These are phyloP conservation scores for Pantherophis vulpinus DNA, from an alignment of 2,797 vertebrate species.

Conservation along the genomic window DNA sequence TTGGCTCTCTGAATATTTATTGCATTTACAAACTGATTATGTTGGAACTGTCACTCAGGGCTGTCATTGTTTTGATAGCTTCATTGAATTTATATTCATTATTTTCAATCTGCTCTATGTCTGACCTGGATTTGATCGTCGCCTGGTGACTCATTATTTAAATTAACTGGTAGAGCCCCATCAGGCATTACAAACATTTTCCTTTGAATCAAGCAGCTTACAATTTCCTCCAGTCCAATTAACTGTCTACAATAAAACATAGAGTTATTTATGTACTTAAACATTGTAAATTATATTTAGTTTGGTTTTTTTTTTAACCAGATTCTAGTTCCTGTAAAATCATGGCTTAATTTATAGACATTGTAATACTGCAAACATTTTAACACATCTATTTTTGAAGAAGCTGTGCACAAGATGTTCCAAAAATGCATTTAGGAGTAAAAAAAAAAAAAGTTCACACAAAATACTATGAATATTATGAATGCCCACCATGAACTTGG, in stretches of 20 bases:
- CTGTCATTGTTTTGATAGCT: slow-evolving; percentile 65
- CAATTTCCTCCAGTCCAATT: slow-evolving; percentile 58
- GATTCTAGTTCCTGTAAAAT: background rate
- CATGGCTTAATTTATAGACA: background rate
- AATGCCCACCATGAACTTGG: background rate
- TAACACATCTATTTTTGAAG: background rate
- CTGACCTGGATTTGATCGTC: slow-evolving; percentile 68
- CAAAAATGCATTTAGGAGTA: background rate
- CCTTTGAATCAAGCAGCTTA: slow-evolving; percentile 61
- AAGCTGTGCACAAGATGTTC: background rate
- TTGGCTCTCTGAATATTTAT: slow-evolving; percentile 58
- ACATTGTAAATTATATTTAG: background rate
- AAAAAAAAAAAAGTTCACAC: background rate
- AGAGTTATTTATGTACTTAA: background rate
- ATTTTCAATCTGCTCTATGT: slow-evolving; percentile 65
- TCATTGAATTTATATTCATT: slow-evolving; percentile 61
- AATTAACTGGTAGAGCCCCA: slow-evolving; percentile 64
- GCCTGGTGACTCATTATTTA: slow-evolving; percentile 68
- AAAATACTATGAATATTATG: background rate
- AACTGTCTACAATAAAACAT: slow-evolving; percentile 40
- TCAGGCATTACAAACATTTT: slow-evolving; percentile 58
- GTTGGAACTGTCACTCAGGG: slow-evolving; percentile 58
- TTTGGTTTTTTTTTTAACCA: background rate
- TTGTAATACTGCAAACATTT: background rate
- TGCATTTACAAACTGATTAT: slow-evolving; percentile 52